These are phyloP conservation scores for Mythimna impura DNA, from an alignment of 2,888 invertebrate genomes.

Conservation along the genomic window DNA sequence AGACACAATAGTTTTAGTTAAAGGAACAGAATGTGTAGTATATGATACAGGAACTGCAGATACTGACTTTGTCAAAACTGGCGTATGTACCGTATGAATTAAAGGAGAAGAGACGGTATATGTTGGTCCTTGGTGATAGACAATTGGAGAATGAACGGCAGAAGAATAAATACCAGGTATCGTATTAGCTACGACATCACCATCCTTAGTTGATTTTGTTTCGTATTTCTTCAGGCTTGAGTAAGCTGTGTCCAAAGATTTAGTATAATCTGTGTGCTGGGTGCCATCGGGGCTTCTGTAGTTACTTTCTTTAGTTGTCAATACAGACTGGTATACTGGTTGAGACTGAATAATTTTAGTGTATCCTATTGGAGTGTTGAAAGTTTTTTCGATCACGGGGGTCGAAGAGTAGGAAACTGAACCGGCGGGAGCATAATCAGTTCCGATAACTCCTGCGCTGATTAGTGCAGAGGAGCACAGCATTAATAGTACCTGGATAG, in stretches of 20 bases:
- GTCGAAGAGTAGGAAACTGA: slow-evolving; percentile 64
- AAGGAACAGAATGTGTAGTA: slow-evolving; percentile 51
- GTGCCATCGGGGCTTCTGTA: slow-evolving; percentile 58
- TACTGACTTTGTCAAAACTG: slow-evolving; percentile 52
- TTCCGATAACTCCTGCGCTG: slow-evolving; percentile 62
- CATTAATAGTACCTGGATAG: slow-evolving; percentile 70
- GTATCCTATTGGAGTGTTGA: slow-evolving; percentile 43
- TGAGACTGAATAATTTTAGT: slow-evolving; percentile 52
- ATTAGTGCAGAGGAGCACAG: slow-evolving; percentile 65
- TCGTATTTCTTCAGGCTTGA: slow-evolving; percentile 64
- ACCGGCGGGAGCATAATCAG: slow-evolving; percentile 63
- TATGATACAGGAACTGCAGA: slow-evolving; percentile 52
- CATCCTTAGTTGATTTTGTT: slow-evolving; percentile 44
- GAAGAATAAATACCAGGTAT: slow-evolving; percentile 61
- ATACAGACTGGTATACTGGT: slow-evolving; percentile 65
- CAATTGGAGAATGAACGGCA: slow-evolving; percentile 48
- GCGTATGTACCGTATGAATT: slow-evolving; percentile 52
- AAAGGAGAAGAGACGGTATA: slow-evolving; percentile 58
- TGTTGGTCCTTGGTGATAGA: slow-evolving; percentile 54
- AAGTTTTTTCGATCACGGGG: slow-evolving; percentile 21
- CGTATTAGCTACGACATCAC: slow-evolving; percentile 50
- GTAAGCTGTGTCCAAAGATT: slow-evolving; percentile 60
- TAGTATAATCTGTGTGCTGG: slow-evolving; percentile 58
- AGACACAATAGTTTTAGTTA: slow-evolving; percentile 56
- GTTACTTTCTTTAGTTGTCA: slow-evolving; percentile 64